These are phyloP conservation scores for Petaurus breviceps DNA, from an alignment of 2,113 vertebrate species.

Conservation along the genomic window DNA sequence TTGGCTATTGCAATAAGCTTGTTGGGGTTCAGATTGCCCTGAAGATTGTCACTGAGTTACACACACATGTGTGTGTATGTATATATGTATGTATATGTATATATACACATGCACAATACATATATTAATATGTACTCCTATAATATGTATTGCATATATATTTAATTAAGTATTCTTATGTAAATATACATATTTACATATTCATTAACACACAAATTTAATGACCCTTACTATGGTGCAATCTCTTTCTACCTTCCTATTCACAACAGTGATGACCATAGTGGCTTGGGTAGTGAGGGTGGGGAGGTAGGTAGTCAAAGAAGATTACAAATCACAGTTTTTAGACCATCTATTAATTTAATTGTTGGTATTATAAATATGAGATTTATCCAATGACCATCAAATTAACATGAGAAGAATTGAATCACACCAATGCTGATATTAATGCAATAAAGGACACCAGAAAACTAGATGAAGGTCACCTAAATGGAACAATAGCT, in stretches of 20 bases:
- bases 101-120: too few species aligned
- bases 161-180: too few species aligned
- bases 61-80: too few species aligned
- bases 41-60: neutral
- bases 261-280: neutral
- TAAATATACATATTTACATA: too few species aligned
- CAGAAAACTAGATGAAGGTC: too few species aligned
- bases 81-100: too few species aligned
- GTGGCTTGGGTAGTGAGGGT: neutral
- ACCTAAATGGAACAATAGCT: too few species aligned
- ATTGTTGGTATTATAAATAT: neutral
- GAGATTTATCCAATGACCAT: neutral
- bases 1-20: neutral
- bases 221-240: neutral
- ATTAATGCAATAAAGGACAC: neutral
- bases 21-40: neutral
- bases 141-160: too few species aligned
- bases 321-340: neutral
- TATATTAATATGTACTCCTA: too few species aligned
- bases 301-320: neutral
- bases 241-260: neutral
- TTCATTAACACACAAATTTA: neutral
- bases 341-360: neutral
- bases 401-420: neutral
- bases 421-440: neutral